Conservation (phyloP, 2,113 vertebrate species). For the Mohoua ochrocephala region DNA sequence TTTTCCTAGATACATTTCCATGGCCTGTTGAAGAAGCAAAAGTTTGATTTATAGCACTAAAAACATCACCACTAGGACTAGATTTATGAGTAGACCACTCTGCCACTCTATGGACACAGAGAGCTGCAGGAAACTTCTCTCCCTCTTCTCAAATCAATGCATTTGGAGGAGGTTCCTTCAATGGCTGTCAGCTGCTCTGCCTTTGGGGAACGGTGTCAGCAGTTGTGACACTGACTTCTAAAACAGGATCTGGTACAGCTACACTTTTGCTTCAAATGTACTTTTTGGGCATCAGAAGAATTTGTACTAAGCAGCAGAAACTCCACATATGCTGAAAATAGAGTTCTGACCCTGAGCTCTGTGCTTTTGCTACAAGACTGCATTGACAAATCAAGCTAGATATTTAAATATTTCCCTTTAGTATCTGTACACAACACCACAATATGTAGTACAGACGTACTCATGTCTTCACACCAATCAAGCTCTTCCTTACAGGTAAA, state of each 20-base stretch:
- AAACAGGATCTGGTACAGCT: neutral
- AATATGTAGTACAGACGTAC: neutral
- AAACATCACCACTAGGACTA: neutral
- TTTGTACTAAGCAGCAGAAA: neutral
- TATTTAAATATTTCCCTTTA: neutral
- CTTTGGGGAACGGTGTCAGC: neutral
- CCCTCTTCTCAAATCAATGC: neutral
- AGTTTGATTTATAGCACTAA: neutral
- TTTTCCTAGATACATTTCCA: neutral
- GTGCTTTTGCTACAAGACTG: neutral
- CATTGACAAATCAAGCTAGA: neutral
- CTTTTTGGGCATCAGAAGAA: neutral
- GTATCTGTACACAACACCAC: neutral
- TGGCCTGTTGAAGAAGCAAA: neutral
- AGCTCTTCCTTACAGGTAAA: neutral
- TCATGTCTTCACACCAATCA: neutral
- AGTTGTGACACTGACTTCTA: neutral
- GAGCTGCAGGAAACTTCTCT: neutral
- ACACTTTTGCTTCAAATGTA: neutral
- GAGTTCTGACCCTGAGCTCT: neutral
- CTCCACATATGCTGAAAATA: neutral
- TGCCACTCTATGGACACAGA: neutral
- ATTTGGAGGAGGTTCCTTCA: neutral
- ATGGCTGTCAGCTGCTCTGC: neutral
- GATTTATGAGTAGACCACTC: neutral